Conservation (phyloP, 2,113 vertebrate genomes). For the Amazona guildingii region DNA sequence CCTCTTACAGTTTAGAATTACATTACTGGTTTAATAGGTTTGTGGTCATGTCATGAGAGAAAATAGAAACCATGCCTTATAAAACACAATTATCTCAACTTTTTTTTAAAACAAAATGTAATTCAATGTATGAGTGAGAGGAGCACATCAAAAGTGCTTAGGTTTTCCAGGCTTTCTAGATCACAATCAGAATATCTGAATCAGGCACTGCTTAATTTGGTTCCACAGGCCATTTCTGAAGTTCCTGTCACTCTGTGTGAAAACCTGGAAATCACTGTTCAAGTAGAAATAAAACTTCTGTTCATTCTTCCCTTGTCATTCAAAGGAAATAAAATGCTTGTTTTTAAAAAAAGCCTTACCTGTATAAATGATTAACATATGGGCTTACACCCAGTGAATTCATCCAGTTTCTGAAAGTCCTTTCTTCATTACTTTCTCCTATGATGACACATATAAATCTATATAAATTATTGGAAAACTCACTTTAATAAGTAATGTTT, state of each 20-base stretch:
- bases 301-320: neutral
- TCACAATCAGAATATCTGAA: neutral
- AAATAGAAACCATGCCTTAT: neutral
- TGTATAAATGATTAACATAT: constrained; percentile 91
- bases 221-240: neutral
- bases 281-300: neutral
- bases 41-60: neutral
- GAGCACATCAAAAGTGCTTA: neutral
- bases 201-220: neutral
- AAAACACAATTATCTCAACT: neutral
- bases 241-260: neutral
- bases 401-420: constrained; percentile 98
- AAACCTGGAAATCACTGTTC: neutral
- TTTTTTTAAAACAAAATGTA: fast-evolving
- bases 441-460: constrained; percentile 30
- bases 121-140: neutral
- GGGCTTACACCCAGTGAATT: constrained; percentile 94
- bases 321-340: neutral
- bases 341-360: constrained; percentile 72
- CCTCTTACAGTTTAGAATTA: neutral
- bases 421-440: constrained; percentile 93
- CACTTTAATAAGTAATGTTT: neutral
- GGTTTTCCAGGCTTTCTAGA: neutral
- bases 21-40: neutral
- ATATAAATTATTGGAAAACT: constrained; percentile 20